Percentiles rank a stretch among this genome's conserved stretches.
These are phyloP conservation scores for Otis tarda DNA, from an alignment of 2,113 vertebrate genomes.

Conservation along the genomic window DNA sequence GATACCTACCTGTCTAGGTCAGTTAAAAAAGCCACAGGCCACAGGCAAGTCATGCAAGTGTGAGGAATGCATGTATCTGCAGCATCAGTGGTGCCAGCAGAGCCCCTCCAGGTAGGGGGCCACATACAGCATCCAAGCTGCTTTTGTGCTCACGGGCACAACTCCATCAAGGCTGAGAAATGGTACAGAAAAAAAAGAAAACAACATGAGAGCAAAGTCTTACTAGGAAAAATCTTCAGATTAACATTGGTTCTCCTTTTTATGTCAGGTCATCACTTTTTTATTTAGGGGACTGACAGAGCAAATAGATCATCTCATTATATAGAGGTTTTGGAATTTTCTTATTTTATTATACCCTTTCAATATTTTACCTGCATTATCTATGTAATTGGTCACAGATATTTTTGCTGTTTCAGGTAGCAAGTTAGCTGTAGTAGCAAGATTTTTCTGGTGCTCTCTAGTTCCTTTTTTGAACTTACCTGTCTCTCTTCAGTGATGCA, in stretches of 20 bases:
- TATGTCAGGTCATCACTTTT: neutral
- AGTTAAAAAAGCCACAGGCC: neutral
- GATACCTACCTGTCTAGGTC: neutral
- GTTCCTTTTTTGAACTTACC: neutral
- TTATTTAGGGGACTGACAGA: neutral
- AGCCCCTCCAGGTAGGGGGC: neutral
- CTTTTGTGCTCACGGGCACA: neutral
- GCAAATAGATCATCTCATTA: neutral
- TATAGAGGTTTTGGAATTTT: neutral
- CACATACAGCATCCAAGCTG: neutral
- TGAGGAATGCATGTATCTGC: neutral
- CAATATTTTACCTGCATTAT: neutral
- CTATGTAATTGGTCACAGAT: neutral
- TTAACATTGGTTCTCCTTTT: neutral
- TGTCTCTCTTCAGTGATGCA: neutral
- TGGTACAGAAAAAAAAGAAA: neutral
- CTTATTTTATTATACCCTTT: neutral
- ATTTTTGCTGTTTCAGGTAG: neutral
- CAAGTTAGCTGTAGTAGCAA: neutral
- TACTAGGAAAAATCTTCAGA: neutral
- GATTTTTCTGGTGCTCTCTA: neutral
- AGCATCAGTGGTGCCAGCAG: neutral
- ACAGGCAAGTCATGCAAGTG: neutral
- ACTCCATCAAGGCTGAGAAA: neutral
- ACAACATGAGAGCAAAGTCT: neutral